These are phyloP conservation scores for Ammodytes marinus DNA, from an alignment of 2,113 vertebrate species.

Conservation along the genomic window DNA sequence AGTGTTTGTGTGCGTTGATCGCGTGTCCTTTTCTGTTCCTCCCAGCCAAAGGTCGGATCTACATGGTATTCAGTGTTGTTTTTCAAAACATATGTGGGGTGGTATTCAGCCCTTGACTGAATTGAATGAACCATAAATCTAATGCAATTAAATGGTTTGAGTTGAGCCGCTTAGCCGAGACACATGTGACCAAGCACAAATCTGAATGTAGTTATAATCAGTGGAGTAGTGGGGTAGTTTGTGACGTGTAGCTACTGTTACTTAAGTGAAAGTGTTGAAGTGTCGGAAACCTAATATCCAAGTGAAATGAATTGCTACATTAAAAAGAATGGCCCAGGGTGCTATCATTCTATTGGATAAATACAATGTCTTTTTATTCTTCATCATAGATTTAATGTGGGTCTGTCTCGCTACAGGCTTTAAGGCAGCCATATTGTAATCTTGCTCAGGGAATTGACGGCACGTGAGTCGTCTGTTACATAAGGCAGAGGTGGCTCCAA, in stretches of 20 bases:
- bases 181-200: neutral
- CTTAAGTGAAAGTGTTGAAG: neutral
- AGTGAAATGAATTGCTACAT: neutral
- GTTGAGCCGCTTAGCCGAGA: neutral
- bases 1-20: neutral
- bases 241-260: too few species aligned
- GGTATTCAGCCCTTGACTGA: too few species aligned
- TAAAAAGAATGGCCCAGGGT: neutral
- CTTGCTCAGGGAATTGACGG: constrained; percentile 46
- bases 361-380: neutral
- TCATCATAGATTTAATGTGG: constrained; percentile 11
- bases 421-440: constrained; percentile 67
- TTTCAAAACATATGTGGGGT: too few species aligned
- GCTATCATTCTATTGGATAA: too few species aligned
- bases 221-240: too few species aligned
- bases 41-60: neutral
- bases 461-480: constrained; percentile 62
- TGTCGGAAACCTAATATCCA: neutral
- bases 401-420: constrained; percentile 31
- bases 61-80: neutral
- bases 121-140: neutral
- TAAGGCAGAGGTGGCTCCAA: constrained; percentile 72
- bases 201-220: neutral
- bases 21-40: neutral
- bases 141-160: neutral